These are phyloP conservation scores for Allochrocebus solatus DNA, from an alignment of 2,797 vertebrate species.

Conservation along the genomic window DNA sequence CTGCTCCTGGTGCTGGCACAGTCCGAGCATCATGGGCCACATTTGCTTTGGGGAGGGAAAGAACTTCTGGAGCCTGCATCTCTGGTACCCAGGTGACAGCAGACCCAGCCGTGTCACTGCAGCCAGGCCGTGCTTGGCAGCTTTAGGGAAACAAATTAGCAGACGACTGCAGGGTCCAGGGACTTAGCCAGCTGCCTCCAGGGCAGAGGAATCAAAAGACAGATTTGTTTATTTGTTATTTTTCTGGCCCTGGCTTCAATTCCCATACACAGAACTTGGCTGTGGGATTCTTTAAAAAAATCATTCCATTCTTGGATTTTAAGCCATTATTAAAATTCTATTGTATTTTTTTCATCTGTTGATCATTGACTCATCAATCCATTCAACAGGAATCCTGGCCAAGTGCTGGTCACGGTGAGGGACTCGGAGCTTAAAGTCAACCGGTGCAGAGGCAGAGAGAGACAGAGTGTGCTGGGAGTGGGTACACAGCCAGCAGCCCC, in stretches of 20 bases:
- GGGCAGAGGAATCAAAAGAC: background rate
- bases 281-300: background rate
- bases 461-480: background rate
- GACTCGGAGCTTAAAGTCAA: fast-evolving
- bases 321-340: background rate
- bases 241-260: background rate
- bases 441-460: fast-evolving
- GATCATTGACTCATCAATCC: fast-evolving
- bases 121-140: background rate
- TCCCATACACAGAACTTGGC: too few relatives aligned
- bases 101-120: fast-evolving
- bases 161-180: background rate
- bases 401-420: fast-evolving
- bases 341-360: background rate
- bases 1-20: background rate
- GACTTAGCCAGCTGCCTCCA: background rate
- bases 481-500: fast-evolving
- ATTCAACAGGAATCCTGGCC: background rate
- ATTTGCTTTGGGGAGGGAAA: background rate
- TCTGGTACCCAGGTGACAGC: background rate
- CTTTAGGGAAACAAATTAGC: background rate
- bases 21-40: fast-evolving
- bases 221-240: background rate
- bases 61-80: background rate
- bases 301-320: background rate